Percentiles rank a stretch among this genome's conserved stretches.
Evolutionary conservation across 2,113 vertebrate genomes (phyloP).

Genomic region (Ictidomys tridecemlineatus): DNA sequence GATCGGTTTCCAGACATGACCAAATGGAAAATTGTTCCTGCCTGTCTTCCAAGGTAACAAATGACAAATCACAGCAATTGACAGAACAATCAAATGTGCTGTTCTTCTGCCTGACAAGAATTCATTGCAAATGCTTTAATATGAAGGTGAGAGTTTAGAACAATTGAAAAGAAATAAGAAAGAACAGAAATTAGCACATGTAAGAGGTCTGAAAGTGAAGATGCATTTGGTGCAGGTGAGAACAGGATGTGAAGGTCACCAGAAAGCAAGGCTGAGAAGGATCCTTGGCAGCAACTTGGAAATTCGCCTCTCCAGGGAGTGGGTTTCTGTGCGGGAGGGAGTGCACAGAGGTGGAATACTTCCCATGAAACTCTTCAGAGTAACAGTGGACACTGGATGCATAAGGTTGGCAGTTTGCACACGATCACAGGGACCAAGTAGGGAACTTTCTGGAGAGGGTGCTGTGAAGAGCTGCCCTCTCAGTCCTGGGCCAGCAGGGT

Average conservation of each 20-base stretch:
- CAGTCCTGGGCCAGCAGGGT: background rate
- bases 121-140: background rate
- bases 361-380: background rate
- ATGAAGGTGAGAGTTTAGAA: constrained; percentile 9
- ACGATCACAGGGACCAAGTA: background rate
- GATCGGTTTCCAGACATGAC: background rate
- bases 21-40: background rate
- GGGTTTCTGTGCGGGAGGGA: background rate
- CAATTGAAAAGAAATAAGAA: constrained; percentile 24
- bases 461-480: background rate
- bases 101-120: background rate
- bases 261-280: background rate
- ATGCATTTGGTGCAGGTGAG: background rate
- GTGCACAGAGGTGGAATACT: background rate
- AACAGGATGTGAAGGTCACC: background rate
- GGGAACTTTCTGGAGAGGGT: background rate
- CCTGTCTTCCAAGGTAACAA: background rate
- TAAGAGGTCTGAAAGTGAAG: background rate
- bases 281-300: background rate
- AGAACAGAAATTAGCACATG: background rate
- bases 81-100: background rate
- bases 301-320: background rate
- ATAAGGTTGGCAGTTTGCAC: background rate
- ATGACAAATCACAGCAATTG: constrained; percentile 4
- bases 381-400: background rate